Percentiles rank a stretch among this genome's conserved stretches.
These are phyloP conservation scores for Oscheius sp. DNA, from an alignment of 2,888 invertebrate genomes.

Conservation along the genomic window DNA sequence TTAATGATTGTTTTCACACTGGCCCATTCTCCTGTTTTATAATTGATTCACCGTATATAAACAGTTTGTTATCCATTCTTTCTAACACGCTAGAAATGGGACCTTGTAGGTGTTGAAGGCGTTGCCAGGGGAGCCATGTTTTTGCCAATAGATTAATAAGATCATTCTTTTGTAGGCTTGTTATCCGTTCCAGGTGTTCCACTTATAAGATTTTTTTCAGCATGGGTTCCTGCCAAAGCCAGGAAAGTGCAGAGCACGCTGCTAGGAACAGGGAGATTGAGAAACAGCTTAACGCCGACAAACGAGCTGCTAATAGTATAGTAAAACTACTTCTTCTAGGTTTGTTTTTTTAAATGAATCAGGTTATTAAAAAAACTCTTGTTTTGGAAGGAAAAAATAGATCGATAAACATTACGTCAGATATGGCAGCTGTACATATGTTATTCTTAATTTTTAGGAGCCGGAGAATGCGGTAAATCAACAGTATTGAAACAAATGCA, in stretches of 20 bases:
- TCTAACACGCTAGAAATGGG: neutral
- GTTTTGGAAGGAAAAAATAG: too few species aligned
- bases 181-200: neutral
- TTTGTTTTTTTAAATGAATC: constrained; percentile 22
- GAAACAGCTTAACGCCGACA: constrained; percentile 67
- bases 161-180: neutral
- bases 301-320: constrained; percentile 65
- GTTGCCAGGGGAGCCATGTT: neutral
- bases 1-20: too few species aligned
- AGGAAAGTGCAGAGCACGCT: constrained; percentile 46
- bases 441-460: constrained; percentile 44
- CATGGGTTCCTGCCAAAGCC: constrained; percentile 56
- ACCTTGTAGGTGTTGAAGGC: neutral
- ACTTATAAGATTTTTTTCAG: neutral
- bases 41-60: too few species aligned
- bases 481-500: constrained; percentile 70
- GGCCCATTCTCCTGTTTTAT: too few species aligned
- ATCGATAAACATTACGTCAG: too few species aligned
- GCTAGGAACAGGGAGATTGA: constrained; percentile 65
- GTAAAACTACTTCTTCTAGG: constrained; percentile 66
- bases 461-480: constrained; percentile 70
- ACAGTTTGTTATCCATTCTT: neutral
- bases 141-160: too few species aligned
- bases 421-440: neutral
- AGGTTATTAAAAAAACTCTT: neutral